Conservation (phyloP, 2,888 invertebrate genomes). For the Deilephila porcellus region DNA sequence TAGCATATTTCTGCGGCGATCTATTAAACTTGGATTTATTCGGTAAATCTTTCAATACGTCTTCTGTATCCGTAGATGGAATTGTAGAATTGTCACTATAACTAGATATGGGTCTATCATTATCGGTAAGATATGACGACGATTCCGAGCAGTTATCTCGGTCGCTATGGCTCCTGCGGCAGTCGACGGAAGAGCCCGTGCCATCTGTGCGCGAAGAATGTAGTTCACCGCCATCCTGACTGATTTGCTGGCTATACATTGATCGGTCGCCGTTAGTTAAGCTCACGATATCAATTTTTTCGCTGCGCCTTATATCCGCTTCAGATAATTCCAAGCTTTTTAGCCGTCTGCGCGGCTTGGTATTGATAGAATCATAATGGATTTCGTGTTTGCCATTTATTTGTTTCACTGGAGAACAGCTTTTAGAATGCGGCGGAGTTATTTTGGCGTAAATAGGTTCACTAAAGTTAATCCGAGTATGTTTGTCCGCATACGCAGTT, state of each 20-base stretch:
- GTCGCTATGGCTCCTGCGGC: constrained; percentile 78
- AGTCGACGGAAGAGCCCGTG: constrained; percentile 74
- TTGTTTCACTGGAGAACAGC: constrained; percentile 71
- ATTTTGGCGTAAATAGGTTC: constrained; percentile 82
- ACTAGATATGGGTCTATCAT: constrained; percentile 80
- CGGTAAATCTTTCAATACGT: constrained; percentile 78
- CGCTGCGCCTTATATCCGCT: constrained; percentile 60
- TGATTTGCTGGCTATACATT: constrained; percentile 69
- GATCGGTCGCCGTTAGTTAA: constrained; percentile 75
- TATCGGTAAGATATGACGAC: constrained; percentile 80
- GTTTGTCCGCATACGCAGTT: constrained; percentile 56
- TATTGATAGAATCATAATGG: constrained; percentile 81
- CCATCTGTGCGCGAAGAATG: constrained; percentile 78
- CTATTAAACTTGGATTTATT: constrained; percentile 79
- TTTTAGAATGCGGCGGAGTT: constrained; percentile 70
- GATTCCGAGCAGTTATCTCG: constrained; percentile 83
- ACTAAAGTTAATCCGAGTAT: constrained; percentile 72
- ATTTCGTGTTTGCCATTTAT: constrained; percentile 66
- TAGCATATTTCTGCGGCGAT: constrained; percentile 81
- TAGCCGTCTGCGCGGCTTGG: constrained; percentile 77
- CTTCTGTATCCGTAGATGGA: constrained; percentile 80
- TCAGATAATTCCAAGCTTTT: constrained; percentile 75
- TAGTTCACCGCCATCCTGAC: constrained; percentile 74
- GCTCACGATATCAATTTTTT: constrained; percentile 68
- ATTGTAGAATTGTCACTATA: constrained; percentile 82